A percentile compares a stretch with the other conserved stretches of the same genome.
Conservation (phyloP, 2,797 vertebrate species). For the Nannoperca obscura region DNA sequence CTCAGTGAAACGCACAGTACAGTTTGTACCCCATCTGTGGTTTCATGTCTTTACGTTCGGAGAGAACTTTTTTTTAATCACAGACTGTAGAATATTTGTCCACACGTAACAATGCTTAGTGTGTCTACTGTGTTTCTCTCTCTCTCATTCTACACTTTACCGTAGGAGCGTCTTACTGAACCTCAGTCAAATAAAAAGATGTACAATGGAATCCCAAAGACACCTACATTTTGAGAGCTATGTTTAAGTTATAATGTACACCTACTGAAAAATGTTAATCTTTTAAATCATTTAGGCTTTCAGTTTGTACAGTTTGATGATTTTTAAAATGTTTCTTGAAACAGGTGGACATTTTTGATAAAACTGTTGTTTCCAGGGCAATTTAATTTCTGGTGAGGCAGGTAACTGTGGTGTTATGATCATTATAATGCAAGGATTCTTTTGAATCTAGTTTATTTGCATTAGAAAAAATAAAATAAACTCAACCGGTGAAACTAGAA, state of each 20-base stretch:
- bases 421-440: background rate
- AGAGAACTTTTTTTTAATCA: slow-evolving; percentile 40
- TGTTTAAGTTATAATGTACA: background rate
- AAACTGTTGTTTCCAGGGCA: background rate
- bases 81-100: slow-evolving; percentile 43
- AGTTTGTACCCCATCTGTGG: slow-evolving; percentile 54
- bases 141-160: background rate
- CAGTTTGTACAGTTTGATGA: background rate
- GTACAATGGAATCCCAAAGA: background rate
- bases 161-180: background rate
- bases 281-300: background rate
- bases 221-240: background rate
- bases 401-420: background rate
- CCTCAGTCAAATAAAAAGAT: background rate
- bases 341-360: background rate
- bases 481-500: background rate
- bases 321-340: background rate
- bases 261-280: background rate
- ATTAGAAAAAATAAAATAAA: background rate
- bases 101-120: slow-evolving; percentile 12
- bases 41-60: slow-evolving; percentile 44
- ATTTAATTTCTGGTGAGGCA: background rate
- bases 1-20: slow-evolving; percentile 52
- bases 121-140: background rate
- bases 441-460: background rate